Percentiles rank a stretch among this genome's conserved stretches.
Conservation (phyloP, 2,888 invertebrate species). For the Amblyjoppa proteus region DNA sequence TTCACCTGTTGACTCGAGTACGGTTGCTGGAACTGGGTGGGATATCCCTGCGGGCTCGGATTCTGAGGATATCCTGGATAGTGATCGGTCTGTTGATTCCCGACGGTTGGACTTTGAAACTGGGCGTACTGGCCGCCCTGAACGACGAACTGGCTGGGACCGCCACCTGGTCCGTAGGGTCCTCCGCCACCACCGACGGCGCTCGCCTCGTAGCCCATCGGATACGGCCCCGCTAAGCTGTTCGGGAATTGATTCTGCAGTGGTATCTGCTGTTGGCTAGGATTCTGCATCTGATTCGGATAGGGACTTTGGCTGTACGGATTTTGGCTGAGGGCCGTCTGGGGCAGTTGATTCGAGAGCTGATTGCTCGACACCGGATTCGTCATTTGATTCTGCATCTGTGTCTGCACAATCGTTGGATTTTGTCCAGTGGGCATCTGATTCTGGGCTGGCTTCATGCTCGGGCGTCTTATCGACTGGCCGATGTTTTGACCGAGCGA, state of each 20-base stretch:
- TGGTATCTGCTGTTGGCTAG: slow-evolving; percentile 28
- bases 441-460: slow-evolving; percentile 79
- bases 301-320: slow-evolving; percentile 68
- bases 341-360: slow-evolving; percentile 84
- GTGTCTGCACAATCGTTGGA: slow-evolving; percentile 81
- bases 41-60: slow-evolving; percentile 76
- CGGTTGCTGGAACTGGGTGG: slow-evolving; percentile 78
- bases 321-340: slow-evolving; percentile 78
- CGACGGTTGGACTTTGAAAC: slow-evolving; percentile 71
- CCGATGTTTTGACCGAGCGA: slow-evolving; percentile 71
- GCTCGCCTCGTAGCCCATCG: slow-evolving; percentile 50
- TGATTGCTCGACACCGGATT: slow-evolving; percentile 50
- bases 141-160: slow-evolving; percentile 67
- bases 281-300: slow-evolving; percentile 69
- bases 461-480: slow-evolving; percentile 80
- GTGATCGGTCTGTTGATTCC: slow-evolving; percentile 74
- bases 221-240: slow-evolving; percentile 76
- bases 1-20: slow-evolving; percentile 80
- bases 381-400: slow-evolving; percentile 82
- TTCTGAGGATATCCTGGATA: slow-evolving; percentile 75
- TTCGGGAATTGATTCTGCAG: slow-evolving; percentile 72
- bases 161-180: slow-evolving; percentile 62
- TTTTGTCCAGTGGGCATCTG: slow-evolving; percentile 72
- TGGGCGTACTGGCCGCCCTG: slow-evolving; percentile 77
- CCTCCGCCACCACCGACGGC: slow-evolving; percentile 53